phyloP scores from a whole-genome alignment of 2,113 vertebrate species.

The Strix aluco region DNA sequence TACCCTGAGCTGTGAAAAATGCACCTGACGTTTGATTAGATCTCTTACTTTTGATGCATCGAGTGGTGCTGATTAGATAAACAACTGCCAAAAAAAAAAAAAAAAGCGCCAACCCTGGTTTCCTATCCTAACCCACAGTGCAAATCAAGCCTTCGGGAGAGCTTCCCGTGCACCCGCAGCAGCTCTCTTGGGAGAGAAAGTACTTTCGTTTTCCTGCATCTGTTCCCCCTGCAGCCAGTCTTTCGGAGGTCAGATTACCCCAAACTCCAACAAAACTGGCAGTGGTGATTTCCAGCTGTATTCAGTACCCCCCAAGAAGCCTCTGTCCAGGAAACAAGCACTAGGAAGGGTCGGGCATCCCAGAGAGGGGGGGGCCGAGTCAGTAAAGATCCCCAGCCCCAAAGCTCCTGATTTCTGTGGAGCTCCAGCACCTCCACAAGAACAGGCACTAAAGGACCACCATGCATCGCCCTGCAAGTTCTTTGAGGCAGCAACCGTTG shows the following conservation, averaged over 20 bases:
- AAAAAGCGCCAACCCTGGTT: not conserved
- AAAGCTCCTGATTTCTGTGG: not conserved
- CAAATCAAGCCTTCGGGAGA: not conserved
- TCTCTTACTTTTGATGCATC: not conserved
- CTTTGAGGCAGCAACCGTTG: not conserved
- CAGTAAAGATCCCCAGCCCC: not conserved
- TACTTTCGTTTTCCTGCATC: not conserved
- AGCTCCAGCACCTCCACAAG: not conserved
- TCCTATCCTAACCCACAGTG: accelerated
- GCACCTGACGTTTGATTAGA: not conserved
- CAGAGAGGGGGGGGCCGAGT: not conserved
- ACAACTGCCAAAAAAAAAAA: not conserved
- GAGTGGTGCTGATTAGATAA: not conserved
- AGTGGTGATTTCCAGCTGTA: accelerated
- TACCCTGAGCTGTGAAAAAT: not conserved
- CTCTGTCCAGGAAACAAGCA: not conserved
- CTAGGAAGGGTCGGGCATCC: not conserved
- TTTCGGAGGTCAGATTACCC: not conserved
- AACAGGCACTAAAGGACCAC: accelerated
- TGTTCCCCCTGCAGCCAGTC: not conserved
- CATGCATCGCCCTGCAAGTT: accelerated
- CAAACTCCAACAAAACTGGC: accelerated
- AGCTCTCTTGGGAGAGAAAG: not conserved
- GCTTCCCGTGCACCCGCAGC: not conserved
- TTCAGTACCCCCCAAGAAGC: not conserved